These are phyloP conservation scores for Plectropomus leopardus DNA, from an alignment of 2,113 vertebrate genomes.

Conservation along the genomic window DNA sequence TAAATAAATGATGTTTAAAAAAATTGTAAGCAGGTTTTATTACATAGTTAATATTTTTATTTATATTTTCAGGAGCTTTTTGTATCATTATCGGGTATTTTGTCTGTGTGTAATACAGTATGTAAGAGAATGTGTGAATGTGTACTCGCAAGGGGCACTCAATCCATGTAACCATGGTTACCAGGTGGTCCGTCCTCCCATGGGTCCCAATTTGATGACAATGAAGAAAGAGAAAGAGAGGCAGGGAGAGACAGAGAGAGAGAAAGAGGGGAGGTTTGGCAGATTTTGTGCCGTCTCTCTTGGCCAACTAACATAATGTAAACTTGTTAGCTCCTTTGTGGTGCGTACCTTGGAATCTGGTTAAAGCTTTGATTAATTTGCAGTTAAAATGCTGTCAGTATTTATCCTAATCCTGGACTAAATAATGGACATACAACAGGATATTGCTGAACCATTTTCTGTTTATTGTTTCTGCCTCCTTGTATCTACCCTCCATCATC, in stretches of 20 bases:
- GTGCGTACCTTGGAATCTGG: not conserved
- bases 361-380: not conserved
- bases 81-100: constrained; percentile 15
- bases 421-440: constrained; percentile 14
- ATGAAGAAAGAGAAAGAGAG: constrained; percentile 34
- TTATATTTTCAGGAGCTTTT: constrained; percentile 22
- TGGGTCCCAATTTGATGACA: constrained; percentile 66
- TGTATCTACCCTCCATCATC: constrained; percentile 48
- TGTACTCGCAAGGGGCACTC: constrained; percentile 40
- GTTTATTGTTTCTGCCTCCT: constrained; percentile 29
- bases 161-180: constrained; percentile 74
- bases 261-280: constrained; percentile 18
- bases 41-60: not conserved
- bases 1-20: no score
- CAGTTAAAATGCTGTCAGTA: not conserved
- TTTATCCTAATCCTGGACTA: constrained; percentile 1
- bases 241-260: not conserved
- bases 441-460: constrained; percentile 22
- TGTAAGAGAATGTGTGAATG: constrained; percentile 37
- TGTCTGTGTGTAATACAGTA: not conserved
- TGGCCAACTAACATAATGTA: not conserved
- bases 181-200: constrained; percentile 74
- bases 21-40: not conserved
- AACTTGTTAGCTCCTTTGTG: not conserved
- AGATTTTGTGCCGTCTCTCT: constrained; percentile 23